Evolutionary conservation across 2,113 vertebrate genomes (phyloP).

Genomic region (Aegithalos caudatus): DNA sequence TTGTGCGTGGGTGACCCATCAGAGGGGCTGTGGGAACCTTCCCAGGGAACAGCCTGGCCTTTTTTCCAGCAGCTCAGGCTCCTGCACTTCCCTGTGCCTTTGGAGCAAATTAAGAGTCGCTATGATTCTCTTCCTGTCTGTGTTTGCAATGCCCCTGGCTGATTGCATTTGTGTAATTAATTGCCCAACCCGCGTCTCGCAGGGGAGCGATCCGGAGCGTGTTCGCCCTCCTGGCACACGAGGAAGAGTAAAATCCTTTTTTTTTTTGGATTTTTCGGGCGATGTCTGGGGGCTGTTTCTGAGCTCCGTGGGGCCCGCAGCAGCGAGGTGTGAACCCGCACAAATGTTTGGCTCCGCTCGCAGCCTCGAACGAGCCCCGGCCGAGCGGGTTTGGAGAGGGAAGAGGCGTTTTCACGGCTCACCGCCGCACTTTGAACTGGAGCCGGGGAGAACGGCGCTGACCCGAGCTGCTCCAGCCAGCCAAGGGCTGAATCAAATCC

Average conservation of each 20-base stretch:
- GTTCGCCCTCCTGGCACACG: neutral
- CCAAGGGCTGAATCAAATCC: neutral
- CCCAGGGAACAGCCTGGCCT: neutral
- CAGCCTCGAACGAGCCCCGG: neutral
- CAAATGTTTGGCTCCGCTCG: accelerated
- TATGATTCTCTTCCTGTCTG: neutral
- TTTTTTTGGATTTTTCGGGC: too few species aligned
- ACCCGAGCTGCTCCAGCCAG: neutral
- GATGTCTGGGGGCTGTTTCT: neutral
- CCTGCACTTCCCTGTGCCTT: neutral
- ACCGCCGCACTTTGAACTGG: constrained; percentile 6
- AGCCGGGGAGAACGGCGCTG: neutral
- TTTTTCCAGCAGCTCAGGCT: neutral
- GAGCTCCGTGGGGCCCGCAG: neutral
- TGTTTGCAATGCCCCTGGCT: neutral
- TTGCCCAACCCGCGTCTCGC: neutral
- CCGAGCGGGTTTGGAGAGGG: neutral
- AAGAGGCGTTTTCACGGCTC: neutral
- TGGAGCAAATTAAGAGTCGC: neutral
- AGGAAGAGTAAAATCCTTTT: neutral
- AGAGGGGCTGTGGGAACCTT: neutral
- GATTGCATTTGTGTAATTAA: neutral
- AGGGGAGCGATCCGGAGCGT: accelerated
- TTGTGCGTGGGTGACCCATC: neutral
- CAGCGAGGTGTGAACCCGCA: accelerated